Evolutionary conservation across 2,888 invertebrate genomes (phyloP), one percentile per base, ranked within the genome.

Genomic region (Gymnocheta viridis): DNA sequence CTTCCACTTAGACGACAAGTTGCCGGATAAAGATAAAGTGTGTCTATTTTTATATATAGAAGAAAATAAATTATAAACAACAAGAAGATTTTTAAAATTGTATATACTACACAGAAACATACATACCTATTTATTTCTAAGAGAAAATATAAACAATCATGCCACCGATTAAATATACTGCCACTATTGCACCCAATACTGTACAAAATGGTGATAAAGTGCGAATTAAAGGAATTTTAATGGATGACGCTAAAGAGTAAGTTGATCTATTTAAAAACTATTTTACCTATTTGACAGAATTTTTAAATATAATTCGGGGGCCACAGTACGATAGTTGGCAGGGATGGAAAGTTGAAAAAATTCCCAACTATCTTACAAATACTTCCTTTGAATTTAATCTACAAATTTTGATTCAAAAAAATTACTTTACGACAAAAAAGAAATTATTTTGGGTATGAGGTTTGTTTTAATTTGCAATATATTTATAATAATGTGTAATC

Each of bases 171-270:
- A 67, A 38, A 56, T 84, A 81, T 56, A 69, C 54, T 27, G 54
- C 73, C 19, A 81, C 44, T n/a, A 69, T 84, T 69, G 60, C 54
- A 32, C 92, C 92, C 35, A 82, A 87, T 85, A 77, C 82, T 66
- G 44, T 88, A 69, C 51, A 87, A 85, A 69, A 85, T 32, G 87
- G 91, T 27, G 89, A 88, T 60, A 90, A 90, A 82, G 72, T 91
- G 41, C 72, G 88, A 27, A 85, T 92, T 27, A 89, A 87, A 82
- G 91, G 91, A 66, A 88, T 85, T 66, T 82, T 91, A 24, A 86
- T 82, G 54, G 85, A 88, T 27, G 76, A 88, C 58, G 89, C 91
- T 29, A 82, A 89, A 79, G 88, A 91, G 92, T 92, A 88, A 91
- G 56, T 56, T 27, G 17, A 56, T 29, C 29, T 54, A 27, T 2